phyloP scores from a whole-genome alignment of 2,797 vertebrate genomes.

The Chloroceryle amazona region DNA sequence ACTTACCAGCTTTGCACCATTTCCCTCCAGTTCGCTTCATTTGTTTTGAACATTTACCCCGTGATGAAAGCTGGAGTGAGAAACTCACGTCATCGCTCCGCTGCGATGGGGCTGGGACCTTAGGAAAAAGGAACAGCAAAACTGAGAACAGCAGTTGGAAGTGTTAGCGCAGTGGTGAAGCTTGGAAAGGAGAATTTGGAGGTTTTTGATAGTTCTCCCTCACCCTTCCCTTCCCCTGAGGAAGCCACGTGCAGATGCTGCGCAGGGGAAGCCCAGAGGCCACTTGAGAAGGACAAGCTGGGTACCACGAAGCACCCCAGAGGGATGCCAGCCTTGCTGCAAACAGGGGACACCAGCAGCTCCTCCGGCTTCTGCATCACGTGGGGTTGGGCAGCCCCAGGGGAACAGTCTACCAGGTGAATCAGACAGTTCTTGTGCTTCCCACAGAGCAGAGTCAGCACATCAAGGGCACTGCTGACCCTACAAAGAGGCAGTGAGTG shows the following conservation, averaged over 20 bases:
- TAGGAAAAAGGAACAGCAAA: background rate
- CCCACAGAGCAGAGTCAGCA: background rate
- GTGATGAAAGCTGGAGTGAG: background rate
- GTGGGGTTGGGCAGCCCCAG: background rate
- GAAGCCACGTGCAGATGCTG: rapidly evolving
- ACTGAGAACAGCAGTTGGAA: background rate
- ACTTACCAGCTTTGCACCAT: background rate
- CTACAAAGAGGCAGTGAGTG: background rate
- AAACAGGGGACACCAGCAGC: rapidly evolving
- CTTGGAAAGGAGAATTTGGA: background rate
- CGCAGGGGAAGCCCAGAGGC: background rate
- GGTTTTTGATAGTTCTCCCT: background rate
- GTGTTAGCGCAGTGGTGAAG: background rate
- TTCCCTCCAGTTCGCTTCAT: background rate
- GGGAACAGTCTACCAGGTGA: background rate
- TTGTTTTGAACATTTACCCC: background rate
- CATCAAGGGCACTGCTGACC: background rate
- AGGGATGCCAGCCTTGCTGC: background rate
- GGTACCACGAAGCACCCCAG: rapidly evolving
- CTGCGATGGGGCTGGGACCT: background rate
- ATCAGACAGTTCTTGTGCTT: background rate
- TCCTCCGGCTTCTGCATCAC: rapidly evolving
- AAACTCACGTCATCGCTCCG: rapidly evolving
- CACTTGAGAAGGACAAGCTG: rapidly evolving
- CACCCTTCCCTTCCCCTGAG: background rate